Conservation (phyloP, 2,888 invertebrate genomes). For the Meganola albula region DNA sequence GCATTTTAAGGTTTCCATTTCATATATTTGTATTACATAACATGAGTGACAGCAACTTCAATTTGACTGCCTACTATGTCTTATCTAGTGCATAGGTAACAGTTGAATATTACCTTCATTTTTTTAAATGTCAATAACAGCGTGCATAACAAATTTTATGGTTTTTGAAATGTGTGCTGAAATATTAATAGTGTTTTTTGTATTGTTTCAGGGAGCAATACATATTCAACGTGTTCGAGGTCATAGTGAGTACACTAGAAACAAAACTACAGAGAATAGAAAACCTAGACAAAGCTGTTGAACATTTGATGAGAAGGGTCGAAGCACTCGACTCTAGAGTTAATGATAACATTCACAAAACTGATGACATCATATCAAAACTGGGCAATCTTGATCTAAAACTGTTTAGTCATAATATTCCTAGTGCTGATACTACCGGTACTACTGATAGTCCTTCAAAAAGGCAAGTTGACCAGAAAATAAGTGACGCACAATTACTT, state of each 20-base stretch:
- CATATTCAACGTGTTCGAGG: slow-evolving; percentile 92
- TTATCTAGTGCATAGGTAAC: too few species aligned
- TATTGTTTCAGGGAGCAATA: slow-evolving; percentile 88
- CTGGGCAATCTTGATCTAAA: slow-evolving; percentile 85
- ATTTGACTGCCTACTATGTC: slow-evolving; percentile 34
- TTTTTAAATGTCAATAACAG: too few species aligned
- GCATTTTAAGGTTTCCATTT: slow-evolving; percentile 45
- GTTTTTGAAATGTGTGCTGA: too few species aligned
- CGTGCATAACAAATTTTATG: too few species aligned
- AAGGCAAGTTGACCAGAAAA: slow-evolving; percentile 32
- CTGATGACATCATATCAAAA: slow-evolving; percentile 88
- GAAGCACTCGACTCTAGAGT: slow-evolving; percentile 89
- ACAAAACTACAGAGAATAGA: slow-evolving; percentile 92
- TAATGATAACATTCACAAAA: slow-evolving; percentile 90
- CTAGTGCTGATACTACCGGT: slow-evolving; percentile 50
- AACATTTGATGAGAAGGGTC: slow-evolving; percentile 90
- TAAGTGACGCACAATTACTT: slow-evolving; percentile 68
- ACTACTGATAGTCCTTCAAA: slow-evolving; percentile 49
- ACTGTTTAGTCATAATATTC: slow-evolving; percentile 80
- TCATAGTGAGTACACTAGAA: slow-evolving; percentile 91
- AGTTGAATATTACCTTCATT: too few species aligned
- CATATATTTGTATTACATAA: slow-evolving; percentile 41
- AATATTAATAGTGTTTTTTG: too few species aligned
- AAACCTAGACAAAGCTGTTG: slow-evolving; percentile 91
- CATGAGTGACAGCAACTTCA: slow-evolving; percentile 31